These are phyloP conservation scores for Aphidius ervi DNA, from an alignment of 1,140 invertebrate species.

Conservation along the genomic window DNA sequence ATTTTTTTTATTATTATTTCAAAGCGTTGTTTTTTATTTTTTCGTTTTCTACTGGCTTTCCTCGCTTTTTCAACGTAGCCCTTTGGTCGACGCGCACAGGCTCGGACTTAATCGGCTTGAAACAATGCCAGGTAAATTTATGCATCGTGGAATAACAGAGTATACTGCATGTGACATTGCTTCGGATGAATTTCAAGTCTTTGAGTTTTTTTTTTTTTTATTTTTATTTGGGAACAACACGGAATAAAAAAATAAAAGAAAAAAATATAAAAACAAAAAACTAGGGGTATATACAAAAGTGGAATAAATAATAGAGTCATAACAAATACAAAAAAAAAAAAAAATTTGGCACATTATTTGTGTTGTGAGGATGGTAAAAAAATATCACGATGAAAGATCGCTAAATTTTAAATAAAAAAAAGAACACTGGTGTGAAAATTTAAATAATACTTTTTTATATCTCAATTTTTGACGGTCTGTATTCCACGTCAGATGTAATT, in stretches of 20 bases:
- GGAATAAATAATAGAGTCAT: too few species aligned
- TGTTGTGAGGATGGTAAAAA: too few species aligned
- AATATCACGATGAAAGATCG: slow-evolving; percentile 5
- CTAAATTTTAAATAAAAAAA: slow-evolving; percentile 5
- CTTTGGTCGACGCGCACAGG: slow-evolving; percentile 8
- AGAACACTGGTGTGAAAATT: slow-evolving; percentile 10
- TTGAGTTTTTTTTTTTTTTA: neutral
- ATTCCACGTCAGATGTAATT: slow-evolving; percentile 12
- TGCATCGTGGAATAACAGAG: slow-evolving; percentile 11
- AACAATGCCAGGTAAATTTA: slow-evolving; percentile 26
- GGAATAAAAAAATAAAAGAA: too few species aligned
- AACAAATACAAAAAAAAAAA: too few species aligned
- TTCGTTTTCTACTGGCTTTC: slow-evolving; percentile 20
- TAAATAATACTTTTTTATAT: slow-evolving; percentile 19
- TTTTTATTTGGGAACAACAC: neutral
- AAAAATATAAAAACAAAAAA: too few species aligned
- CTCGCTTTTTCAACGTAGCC: slow-evolving; percentile 16
- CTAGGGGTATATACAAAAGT: too few species aligned
- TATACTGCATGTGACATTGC: slow-evolving; percentile 8
- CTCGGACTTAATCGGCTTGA: slow-evolving; percentile 23
- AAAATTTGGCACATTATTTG: too few species aligned
- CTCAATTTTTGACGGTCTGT: neutral
- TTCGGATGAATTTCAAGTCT: slow-evolving; percentile 11
- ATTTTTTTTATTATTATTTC: slow-evolving; percentile 6
- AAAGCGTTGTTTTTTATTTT: neutral